Evolutionary conservation across 1,140 invertebrate genomes (phyloP), one percentile per base, ranked within the genome.

Genomic region (Mycetomoellerius zeteki): DNA sequence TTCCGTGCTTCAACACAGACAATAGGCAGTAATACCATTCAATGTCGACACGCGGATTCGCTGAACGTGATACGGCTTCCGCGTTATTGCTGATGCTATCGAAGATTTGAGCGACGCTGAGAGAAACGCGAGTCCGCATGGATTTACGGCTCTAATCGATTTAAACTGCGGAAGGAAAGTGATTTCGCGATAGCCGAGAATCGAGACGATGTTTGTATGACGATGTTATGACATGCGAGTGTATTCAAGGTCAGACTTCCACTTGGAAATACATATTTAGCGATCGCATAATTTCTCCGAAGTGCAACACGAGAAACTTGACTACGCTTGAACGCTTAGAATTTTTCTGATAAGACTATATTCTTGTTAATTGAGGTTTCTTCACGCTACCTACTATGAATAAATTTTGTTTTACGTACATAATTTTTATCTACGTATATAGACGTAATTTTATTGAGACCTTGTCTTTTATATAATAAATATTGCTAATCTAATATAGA

Each of bases 251-350:
- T 82, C 78, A 71, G 21, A 50, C 12, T 56, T 71, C 65, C 47
- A n/a, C 78, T 82, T 52, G 65, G 16, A 82, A 82, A 27, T 82
- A 56, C 43, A 52, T 58, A 30, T 58, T 71, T 58, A 72, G 52
- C 50, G 65, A 72, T 58, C 50, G 33, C 33, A 33, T 27, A 82
- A 82, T 58, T 72, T 82, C 78, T 50, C 19, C 65, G 65, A 81
- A 80, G 43, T 16, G 43, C 19, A 21, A 30, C 60, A n/a, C 16
- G 50, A 72, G 52, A 58, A 72, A 81, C 10, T 30, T 3, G 14
- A 37, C 33, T 19, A 50, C 30, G n/a, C 72, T 30, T 5, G 52
- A 56, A 56, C 27, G 8, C 37, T 58, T 58, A 37, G 14, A 71
- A 56, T 37, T 54, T 19, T 56, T 54, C 6, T 8, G 16, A 19